Evolutionary conservation across 2,888 invertebrate species (phyloP).

Genomic region (Catocala sponsa): DNA sequence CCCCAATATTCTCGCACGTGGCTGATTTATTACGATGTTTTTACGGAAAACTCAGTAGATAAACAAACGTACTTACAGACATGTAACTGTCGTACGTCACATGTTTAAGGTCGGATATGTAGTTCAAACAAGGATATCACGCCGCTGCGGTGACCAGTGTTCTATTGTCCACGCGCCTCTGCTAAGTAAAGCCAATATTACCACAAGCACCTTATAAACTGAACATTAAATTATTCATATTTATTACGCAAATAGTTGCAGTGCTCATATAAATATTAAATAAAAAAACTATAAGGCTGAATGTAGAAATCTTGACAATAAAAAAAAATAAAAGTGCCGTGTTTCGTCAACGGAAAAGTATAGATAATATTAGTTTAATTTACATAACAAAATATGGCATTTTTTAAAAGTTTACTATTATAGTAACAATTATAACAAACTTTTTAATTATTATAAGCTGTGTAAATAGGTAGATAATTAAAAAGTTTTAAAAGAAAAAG

Average conservation of each 20-base stretch:
- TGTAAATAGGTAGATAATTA: too few species aligned
- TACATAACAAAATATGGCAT: too few species aligned
- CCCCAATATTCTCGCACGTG: not conserved
- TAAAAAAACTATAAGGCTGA: too few species aligned
- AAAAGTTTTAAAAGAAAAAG: too few species aligned
- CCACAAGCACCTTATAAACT: not conserved
- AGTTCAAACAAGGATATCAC: conserved; percentile 45
- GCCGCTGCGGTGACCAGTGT: conserved; percentile 25
- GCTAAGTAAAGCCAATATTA: conserved; percentile 16
- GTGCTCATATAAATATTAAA: not conserved
- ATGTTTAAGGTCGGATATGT: conserved; percentile 27
- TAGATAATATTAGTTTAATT: too few species aligned
- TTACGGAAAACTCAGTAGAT: not conserved
- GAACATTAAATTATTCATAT: conserved; percentile 1
- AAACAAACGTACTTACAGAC: conserved; percentile 21
- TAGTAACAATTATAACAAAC: too few species aligned
- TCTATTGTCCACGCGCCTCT: conserved; percentile 27
- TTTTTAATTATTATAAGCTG: too few species aligned
- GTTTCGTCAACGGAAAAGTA: not conserved
- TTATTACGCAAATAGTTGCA: not conserved
- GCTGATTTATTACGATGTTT: not conserved
- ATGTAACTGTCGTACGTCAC: conserved; percentile 29
- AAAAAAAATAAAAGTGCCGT: conserved; percentile 1
- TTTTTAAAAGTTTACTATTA: too few species aligned
- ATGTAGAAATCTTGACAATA: conserved; percentile 6